phyloP scores from a whole-genome alignment of 2,888 invertebrate genomes.

The Latrodectus hesperus region DNA sequence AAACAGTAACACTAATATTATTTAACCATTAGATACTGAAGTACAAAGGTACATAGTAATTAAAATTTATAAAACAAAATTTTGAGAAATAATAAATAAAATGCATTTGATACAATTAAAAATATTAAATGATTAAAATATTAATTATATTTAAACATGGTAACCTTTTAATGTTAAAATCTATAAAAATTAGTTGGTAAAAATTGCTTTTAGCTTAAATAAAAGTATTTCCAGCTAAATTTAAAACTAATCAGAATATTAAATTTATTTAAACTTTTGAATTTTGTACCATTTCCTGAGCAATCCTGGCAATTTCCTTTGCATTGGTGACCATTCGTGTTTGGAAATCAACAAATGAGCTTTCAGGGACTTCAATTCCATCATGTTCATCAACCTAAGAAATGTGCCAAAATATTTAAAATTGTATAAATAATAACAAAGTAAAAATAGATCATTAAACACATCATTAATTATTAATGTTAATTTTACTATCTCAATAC shows the following conservation, averaged over 20 bases:
- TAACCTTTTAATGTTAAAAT: too few species aligned
- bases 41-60: too few species aligned
- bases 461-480: not conserved
- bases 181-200: too few species aligned
- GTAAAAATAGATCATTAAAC: not conserved
- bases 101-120: not conserved
- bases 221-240: too few species aligned
- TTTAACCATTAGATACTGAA: too few species aligned
- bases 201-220: too few species aligned
- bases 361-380: slow-evolving; percentile 71
- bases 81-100: not conserved
- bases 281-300: slow-evolving; percentile 90
- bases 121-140: not conserved
- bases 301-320: slow-evolving; percentile 92
- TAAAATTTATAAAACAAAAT: not conserved
- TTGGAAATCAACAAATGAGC: slow-evolving; percentile 93
- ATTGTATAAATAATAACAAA: not conserved
- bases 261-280: too few species aligned
- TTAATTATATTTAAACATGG: too few species aligned
- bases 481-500: slow-evolving; percentile 77
- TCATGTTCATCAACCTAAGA: slow-evolving; percentile 70
- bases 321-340: slow-evolving; percentile 95
- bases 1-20: too few species aligned
- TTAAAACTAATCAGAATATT: too few species aligned
- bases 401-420: not conserved